phyloP scores from a whole-genome alignment of 2,888 invertebrate species.

The Anoplius nigerrimus region DNA sequence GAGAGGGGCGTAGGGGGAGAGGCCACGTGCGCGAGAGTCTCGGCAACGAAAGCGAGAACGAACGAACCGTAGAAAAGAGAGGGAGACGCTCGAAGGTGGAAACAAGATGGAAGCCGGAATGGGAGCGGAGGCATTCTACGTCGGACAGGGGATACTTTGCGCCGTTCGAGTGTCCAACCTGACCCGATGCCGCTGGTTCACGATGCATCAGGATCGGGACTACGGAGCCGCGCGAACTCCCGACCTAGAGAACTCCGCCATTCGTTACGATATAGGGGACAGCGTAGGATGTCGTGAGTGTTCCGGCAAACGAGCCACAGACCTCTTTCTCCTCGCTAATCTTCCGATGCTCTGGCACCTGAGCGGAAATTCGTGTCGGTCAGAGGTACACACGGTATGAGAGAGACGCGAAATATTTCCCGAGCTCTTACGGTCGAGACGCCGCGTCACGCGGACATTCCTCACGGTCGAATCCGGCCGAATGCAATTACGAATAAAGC shows the following conservation, averaged over 20 bases:
- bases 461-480: no score
- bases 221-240: conserved; percentile 29
- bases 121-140: conserved; percentile 19
- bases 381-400: no score
- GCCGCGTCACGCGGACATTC: no score
- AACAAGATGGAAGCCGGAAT: conserved; percentile 12
- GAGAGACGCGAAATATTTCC: no score
- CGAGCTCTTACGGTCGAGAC: no score
- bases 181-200: conserved; percentile 10
- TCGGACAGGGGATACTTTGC: conserved; percentile 24
- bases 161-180: conserved; percentile 22
- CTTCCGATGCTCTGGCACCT: conserved; percentile 9
- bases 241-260: conserved; percentile 8
- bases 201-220: conserved; percentile 29
- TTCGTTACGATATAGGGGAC: conserved; percentile 27
- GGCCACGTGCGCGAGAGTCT: conserved; percentile 27
- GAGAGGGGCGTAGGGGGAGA: neutral
- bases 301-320: neutral
- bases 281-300: conserved; percentile 2
- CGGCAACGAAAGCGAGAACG: neutral
- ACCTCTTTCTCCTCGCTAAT: conserved; percentile 1
- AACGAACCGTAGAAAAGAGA: neutral
- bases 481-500: no score
- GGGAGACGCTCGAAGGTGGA: conserved; percentile 10
- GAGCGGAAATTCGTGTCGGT: neutral